Conservation (phyloP, 2,113 vertebrate genomes). For the Vicugna pacos region DNA sequence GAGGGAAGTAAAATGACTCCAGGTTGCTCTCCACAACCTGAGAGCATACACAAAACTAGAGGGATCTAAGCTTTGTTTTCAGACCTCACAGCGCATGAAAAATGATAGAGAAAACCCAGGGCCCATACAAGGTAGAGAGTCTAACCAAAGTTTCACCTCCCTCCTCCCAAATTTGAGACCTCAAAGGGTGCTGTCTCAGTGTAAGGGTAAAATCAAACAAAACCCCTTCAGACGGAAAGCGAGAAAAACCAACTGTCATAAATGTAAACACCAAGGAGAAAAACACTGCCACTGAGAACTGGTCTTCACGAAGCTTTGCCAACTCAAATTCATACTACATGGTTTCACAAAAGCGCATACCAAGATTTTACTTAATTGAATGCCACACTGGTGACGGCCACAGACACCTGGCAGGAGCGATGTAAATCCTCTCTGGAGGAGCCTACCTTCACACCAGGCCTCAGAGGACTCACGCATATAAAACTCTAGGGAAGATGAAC, state of each 20-base stretch:
- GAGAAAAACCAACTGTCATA: slow-evolving; percentile 12
- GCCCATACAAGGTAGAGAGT: background rate
- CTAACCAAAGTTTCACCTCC: background rate
- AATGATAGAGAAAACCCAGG: background rate
- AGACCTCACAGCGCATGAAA: background rate
- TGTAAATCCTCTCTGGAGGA: background rate
- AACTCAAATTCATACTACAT: background rate
- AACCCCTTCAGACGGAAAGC: background rate
- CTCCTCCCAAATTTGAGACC: background rate
- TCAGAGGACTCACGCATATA: background rate
- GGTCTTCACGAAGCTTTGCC: background rate
- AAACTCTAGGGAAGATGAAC: background rate
- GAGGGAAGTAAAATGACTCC: background rate
- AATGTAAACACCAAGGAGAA: background rate
- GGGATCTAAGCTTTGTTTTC: background rate
- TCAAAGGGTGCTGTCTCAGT: background rate
- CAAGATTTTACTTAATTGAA: background rate
- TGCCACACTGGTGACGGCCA: background rate
- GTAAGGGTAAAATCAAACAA: background rate
- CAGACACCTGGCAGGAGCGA: background rate
- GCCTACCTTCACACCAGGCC: background rate
- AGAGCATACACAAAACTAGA: background rate
- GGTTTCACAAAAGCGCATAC: background rate
- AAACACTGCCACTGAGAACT: background rate
- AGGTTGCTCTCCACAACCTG: background rate